Percentiles rank a stretch among this genome's conserved stretches.
These are phyloP conservation scores for Amyelois transitella DNA, from an alignment of 1,140 invertebrate species.

Conservation along the genomic window DNA sequence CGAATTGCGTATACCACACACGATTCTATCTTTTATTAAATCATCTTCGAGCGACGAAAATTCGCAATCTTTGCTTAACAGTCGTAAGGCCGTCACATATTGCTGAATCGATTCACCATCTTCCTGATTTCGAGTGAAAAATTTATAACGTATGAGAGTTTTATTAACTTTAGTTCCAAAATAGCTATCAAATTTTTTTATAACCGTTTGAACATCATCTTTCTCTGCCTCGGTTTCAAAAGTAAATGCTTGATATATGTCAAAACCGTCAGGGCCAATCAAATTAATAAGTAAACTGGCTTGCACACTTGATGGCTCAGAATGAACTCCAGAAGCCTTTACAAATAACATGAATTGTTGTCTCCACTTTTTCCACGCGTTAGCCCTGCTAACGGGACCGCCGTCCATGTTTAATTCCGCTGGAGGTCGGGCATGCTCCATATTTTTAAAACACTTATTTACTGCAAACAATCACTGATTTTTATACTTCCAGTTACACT, in stretches of 20 bases:
- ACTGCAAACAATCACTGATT: too few relatives aligned
- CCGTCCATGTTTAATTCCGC: background rate
- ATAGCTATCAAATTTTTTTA: conserved; percentile 3
- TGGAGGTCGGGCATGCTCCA: background rate
- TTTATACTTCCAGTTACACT: too few relatives aligned
- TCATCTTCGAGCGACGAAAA: conserved; percentile 6
- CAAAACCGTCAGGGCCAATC: conserved; percentile 4
- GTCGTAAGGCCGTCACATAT: conserved; percentile 17
- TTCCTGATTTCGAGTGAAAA: conserved; percentile 20
- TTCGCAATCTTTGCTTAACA: conserved; percentile 13
- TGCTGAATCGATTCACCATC: conserved; percentile 14
- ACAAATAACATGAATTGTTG: conserved; percentile 6
- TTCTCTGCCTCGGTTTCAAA: background rate
- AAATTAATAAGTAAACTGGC: conserved; percentile 5
- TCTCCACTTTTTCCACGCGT: conserved; percentile 7
- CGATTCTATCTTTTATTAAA: conserved; percentile 15
- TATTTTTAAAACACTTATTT: too few relatives aligned
- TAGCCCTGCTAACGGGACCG: background rate
- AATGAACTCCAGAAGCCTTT: conserved; percentile 10
- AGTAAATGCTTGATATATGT: conserved; percentile 4
- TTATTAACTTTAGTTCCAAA: conserved; percentile 6
- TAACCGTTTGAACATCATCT: background rate
- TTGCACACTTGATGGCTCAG: background rate
- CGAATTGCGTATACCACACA: conserved; percentile 16
- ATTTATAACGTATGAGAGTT: conserved; percentile 12